phyloP scores from a whole-genome alignment of 2,797 vertebrate species.

The Hirundo rustica region DNA sequence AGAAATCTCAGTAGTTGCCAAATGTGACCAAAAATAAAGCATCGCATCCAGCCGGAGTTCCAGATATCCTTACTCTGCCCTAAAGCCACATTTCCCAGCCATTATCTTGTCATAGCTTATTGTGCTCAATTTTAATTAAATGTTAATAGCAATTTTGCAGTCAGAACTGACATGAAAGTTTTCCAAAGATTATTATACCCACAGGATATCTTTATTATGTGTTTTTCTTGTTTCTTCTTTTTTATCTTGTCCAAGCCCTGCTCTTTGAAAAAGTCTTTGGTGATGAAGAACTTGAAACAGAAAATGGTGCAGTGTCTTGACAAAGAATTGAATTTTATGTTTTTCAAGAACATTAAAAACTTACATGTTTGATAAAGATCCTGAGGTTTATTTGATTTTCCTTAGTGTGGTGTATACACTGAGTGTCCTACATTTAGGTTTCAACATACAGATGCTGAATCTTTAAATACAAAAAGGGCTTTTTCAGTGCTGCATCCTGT shows the following conservation, averaged over 20 bases:
- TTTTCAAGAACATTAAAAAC: background rate
- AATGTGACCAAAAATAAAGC: conserved; percentile 3
- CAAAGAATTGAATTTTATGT: conserved; percentile 1
- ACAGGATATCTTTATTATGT: conserved; percentile 24
- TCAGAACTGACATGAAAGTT: conserved; percentile 56
- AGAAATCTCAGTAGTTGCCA: conserved; percentile 20
- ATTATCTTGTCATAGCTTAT: conserved; percentile 57
- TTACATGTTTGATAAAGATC: background rate
- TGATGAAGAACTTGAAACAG: conserved; percentile 1
- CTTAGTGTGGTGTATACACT: background rate
- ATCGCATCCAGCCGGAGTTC: background rate
- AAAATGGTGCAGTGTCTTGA: background rate
- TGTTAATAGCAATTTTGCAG: conserved; percentile 44
- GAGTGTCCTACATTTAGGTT: background rate
- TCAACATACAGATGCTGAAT: background rate
- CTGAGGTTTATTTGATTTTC: background rate
- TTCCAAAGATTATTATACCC: conserved; percentile 52
- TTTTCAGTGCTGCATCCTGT: background rate
- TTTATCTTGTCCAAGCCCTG: background rate
- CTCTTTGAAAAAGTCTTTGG: conserved; percentile 23
- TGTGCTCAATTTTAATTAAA: conserved; percentile 74
- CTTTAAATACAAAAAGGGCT: background rate
- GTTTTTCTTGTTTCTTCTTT: conserved; percentile 36
- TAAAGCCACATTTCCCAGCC: conserved; percentile 61
- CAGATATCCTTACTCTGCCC: conserved; percentile 67